Evolutionary conservation across 2,888 invertebrate species (phyloP), one percentile per base, ranked within the genome.

Genomic region (Agrochola lychnidis): DNA sequence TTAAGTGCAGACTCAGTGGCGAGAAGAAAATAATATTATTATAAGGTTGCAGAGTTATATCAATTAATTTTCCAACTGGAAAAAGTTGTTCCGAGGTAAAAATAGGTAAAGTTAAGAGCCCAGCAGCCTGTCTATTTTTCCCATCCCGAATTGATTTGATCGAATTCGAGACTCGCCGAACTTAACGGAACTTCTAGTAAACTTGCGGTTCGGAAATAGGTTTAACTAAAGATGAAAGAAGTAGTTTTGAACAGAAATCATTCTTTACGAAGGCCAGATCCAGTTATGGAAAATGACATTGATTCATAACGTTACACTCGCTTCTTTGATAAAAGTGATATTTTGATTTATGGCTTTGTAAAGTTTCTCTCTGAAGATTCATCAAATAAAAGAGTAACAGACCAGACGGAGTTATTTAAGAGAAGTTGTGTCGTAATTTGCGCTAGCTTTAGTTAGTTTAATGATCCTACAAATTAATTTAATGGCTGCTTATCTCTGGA

Each of bases 141-240:
- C 90, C 88, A 93, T 94, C 92, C 92, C 86, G 92, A 95, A 95
- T 95, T 94, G 95, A 95, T 94, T 94, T 93, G 93, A 94, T 94
- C 94, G 91, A 92, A 93, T 94, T 92, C 93, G 89, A 93, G 92
- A 93, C 93, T 91, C 86, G 83, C 85, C 87, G 85, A 94, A 94
- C 91, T 94, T 92, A 75, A 88, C 87, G 86, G 91, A 94, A 95
- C 91, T 95, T 94, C 79, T 87, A 90, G 89, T 91, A 91, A 94
- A 94, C 91, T 93, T 92, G 92, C 83, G 93, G 93, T 90, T 92
- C 90, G 88, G 92, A 93, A 94, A 95, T 94, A 94, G 93, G 92
- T 95, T 93, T 93, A 93, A 93, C 93, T 92, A 90, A 92, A 93
- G 91, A 92, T 91, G 93, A 92, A 91, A 91, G 93, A 92, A 94